These are phyloP conservation scores for Microctonus aethiopoides DNA, from an alignment of 2,888 invertebrate genomes.

Conservation along the genomic window DNA sequence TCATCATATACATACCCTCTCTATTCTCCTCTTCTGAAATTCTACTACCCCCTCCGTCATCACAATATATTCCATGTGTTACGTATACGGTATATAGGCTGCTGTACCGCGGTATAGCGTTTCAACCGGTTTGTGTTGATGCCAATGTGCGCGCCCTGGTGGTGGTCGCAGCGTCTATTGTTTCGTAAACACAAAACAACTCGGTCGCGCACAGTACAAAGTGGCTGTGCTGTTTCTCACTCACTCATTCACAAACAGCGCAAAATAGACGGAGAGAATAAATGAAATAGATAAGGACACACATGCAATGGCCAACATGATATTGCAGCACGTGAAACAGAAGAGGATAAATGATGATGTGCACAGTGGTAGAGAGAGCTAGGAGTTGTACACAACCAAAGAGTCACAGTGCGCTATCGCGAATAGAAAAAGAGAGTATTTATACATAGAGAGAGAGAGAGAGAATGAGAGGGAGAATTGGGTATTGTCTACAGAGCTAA, in stretches of 20 bases:
- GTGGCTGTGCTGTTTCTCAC: constrained; percentile 63
- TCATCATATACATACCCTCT: background rate
- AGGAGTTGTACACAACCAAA: background rate
- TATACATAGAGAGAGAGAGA: constrained; percentile 37
- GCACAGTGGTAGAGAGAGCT: constrained; percentile 29
- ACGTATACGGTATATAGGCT: background rate
- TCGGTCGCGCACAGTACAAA: constrained; percentile 61
- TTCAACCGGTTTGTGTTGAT: constrained; percentile 4
- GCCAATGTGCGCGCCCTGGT: constrained; percentile 15
- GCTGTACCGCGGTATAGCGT: background rate
- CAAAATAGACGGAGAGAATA: constrained; percentile 45
- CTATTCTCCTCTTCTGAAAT: background rate
- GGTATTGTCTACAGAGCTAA: constrained; percentile 67
- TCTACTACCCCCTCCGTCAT: background rate
- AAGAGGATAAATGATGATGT: background rate
- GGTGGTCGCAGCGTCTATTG: constrained; percentile 58
- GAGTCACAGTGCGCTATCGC: constrained; percentile 17
- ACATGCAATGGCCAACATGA: constrained; percentile 1
- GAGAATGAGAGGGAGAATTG: constrained; percentile 44
- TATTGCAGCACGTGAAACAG: background rate
- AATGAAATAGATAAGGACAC: constrained; percentile 38
- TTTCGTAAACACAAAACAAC: constrained; percentile 65
- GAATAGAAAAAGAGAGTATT: constrained; percentile 10
- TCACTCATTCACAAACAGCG: constrained; percentile 42
- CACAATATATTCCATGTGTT: background rate